phyloP scores from a whole-genome alignment of 1,140 invertebrate genomes.

The Panagrolaimus sp. region DNA sequence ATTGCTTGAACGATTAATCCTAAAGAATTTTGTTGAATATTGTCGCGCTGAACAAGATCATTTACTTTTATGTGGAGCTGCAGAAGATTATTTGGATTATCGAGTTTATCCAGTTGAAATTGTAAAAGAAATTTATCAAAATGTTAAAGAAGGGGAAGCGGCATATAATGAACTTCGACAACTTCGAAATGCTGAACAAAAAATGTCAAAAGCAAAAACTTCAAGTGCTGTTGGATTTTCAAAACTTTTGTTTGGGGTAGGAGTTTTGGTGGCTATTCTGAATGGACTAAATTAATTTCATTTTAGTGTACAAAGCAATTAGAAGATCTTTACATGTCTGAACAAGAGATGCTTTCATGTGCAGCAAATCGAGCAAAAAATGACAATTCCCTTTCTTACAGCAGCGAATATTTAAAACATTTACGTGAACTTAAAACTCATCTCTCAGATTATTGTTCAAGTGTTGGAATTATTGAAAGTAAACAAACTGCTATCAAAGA shows the following conservation, averaged over 20 bases:
- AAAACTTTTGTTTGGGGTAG: background rate
- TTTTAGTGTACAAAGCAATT: background rate
- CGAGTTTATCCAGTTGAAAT: conserved; percentile 9
- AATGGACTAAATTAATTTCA: background rate
- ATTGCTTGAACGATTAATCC: background rate
- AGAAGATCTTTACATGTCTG: background rate
- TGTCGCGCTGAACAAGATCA: background rate
- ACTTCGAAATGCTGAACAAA: background rate
- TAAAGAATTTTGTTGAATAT: background rate
- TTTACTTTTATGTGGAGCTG: background rate
- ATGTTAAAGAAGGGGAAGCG: background rate
- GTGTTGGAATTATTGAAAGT: too few species aligned
- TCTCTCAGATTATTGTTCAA: too few species aligned
- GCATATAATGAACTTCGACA: background rate
- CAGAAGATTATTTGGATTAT: background rate
- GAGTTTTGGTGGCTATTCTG: background rate
- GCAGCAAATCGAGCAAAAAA: background rate
- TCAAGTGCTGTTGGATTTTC: background rate
- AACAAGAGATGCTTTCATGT: background rate
- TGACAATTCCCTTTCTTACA: background rate
- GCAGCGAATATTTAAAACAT: background rate
- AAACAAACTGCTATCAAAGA: too few species aligned
- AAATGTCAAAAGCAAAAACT: background rate
- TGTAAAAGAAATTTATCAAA: background rate
- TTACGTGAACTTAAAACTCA: too few species aligned